Base-by-base conservation (phyloP, 2,113 vertebrate genomes). In the Cinclus cinclus region DNA sequence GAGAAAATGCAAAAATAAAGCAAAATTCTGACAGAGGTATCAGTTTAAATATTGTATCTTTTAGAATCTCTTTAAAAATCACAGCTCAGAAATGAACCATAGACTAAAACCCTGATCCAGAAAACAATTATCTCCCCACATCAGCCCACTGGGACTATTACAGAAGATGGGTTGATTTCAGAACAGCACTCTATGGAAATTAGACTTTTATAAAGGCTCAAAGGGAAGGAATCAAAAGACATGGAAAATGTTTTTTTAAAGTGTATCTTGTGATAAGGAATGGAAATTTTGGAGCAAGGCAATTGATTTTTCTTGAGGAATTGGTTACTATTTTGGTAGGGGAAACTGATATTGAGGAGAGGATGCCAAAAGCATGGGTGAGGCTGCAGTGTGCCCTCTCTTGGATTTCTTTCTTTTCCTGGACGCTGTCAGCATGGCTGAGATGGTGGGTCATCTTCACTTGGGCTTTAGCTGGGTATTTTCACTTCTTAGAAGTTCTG, bases 141-240 rank as follows among this genome's bases (percentile, higher is more conserved):
- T 65, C 89, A 89, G 33, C 59, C 71, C 63, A 11, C 24, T 70
- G 93, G 91, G 87, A 90, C 89, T 86, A 50, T 93, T 95, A 89
- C 30, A 91, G 75, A 67, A 95, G 71, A 92, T 87, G 71, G 71
- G 85, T 30, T 96, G 90, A 83, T 94, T 85, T 91, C 78, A 88
- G 67, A 78, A 94, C 10, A 16, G 55, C 87, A 81, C 87, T 88
- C 85, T 60, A 56, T 87, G 93, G 91, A 95, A 95, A 94, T 91
- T 27, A 87, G 62, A 77, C 49, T 92, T 88, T 83, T 78, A 90
- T 47, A 88, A 74, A 60, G 50, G 47, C 90, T 92, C 85, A 74
- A 91, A 91, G n/a, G 74, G 28, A 55, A 93, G 27, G 39, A 90
- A 93, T 50, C 2, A 2, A 87, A 89, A 93, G 52, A 94, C 0